Percentiles rank a stretch among this genome's conserved stretches.
Conservation (phyloP, 2,113 vertebrate genomes). For the Cyanocitta stelleri region DNA sequence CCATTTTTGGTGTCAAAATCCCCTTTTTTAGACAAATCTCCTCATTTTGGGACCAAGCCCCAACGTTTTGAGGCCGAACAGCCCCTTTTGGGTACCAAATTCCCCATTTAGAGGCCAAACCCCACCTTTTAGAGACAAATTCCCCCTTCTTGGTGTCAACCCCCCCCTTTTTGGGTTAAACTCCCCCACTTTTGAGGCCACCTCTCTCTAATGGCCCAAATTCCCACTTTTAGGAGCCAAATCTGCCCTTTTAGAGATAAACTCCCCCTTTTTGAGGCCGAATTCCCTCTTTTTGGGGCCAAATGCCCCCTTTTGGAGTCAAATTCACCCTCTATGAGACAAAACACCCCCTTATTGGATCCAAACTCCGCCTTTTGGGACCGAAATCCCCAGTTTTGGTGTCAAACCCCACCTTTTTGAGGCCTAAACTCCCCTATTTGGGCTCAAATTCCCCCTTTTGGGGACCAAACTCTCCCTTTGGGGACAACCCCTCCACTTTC, state of each 20-base stretch:
- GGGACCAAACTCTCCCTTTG: not conserved
- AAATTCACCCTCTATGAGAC: not conserved
- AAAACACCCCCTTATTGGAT: not conserved
- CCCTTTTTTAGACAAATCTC: not conserved
- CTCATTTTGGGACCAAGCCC: not conserved
- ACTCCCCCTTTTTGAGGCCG: not conserved
- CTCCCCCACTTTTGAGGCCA: not conserved
- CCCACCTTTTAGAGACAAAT: not conserved
- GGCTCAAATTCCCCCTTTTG: not conserved
- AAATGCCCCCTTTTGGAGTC: not conserved
- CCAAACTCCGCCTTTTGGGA: not conserved
- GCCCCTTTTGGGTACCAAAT: not conserved
- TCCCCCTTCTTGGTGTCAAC: not conserved
- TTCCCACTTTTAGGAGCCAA: not conserved
- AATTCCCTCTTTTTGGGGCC: not conserved
- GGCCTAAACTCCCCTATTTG: not conserved
- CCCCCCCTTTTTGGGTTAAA: not conserved
- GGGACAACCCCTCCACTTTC: not conserved
- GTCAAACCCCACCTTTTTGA: accelerated
- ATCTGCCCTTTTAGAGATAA: not conserved
- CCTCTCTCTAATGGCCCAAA: not conserved
- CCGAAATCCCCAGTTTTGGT: not conserved
- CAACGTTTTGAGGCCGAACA: not conserved
- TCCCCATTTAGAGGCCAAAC: no score
- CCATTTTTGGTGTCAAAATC: not conserved